Conservation (phyloP, 1,140 invertebrate genomes). For the Philopotamus ludificatus region DNA sequence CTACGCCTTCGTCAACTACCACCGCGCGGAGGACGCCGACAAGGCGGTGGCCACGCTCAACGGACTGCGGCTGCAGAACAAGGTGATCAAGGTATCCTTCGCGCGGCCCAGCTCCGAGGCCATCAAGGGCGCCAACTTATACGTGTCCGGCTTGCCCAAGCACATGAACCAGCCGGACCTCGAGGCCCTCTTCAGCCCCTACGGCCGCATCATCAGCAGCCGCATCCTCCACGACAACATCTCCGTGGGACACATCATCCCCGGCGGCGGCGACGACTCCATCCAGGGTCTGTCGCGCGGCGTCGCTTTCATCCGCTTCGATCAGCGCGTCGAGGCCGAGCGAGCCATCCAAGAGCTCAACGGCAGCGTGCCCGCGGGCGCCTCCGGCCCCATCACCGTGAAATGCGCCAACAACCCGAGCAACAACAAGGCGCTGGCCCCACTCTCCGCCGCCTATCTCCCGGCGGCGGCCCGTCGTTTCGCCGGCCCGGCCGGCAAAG, state of each 20-base stretch:
- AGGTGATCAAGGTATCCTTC: slow-evolving; percentile 89
- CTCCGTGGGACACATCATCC: slow-evolving; percentile 54
- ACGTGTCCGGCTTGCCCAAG: slow-evolving; percentile 84
- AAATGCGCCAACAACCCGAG: slow-evolving; percentile 65
- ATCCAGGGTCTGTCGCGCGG: slow-evolving; percentile 59
- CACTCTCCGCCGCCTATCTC: slow-evolving; percentile 54
- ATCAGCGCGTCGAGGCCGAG: slow-evolving; percentile 62
- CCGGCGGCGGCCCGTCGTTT: slow-evolving; percentile 56
- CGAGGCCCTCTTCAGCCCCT: slow-evolving; percentile 78
- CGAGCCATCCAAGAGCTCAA: slow-evolving; percentile 62
- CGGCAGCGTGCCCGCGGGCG: slow-evolving; percentile 60
- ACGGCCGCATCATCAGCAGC: slow-evolving; percentile 83
- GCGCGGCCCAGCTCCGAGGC: slow-evolving; percentile 85
- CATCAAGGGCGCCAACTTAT: slow-evolving; percentile 88
- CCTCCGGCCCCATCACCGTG: slow-evolving; percentile 60
- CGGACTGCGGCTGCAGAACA: slow-evolving; percentile 82
- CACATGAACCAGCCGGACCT: slow-evolving; percentile 83
- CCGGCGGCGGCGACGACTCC: slow-evolving; percentile 41
- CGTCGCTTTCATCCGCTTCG: slow-evolving; percentile 63
- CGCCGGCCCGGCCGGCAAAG: slow-evolving; percentile 62
- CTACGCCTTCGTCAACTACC: slow-evolving; percentile 89
- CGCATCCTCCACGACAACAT: slow-evolving; percentile 86
- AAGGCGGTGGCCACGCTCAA: slow-evolving; percentile 85
- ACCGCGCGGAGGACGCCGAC: slow-evolving; percentile 77
- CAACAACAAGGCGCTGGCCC: slow-evolving; percentile 57